Evolutionary conservation across 2,113 vertebrate genomes (phyloP).

Genomic region (Pachypanchax playfairii): DNA sequence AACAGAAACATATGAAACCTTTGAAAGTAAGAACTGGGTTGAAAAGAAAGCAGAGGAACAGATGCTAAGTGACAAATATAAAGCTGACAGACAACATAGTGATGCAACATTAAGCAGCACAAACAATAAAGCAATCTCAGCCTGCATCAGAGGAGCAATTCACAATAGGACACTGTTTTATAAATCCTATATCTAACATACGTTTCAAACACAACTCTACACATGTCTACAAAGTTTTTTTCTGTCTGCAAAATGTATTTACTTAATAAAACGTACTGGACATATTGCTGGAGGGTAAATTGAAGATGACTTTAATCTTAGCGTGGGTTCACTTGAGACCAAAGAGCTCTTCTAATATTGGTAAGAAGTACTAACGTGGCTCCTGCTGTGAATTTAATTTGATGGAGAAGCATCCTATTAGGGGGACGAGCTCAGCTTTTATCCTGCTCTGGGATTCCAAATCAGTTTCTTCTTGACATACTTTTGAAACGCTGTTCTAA

Average conservation of each 20-base stretch:
- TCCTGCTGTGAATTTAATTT: conserved; percentile 65
- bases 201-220: neutral
- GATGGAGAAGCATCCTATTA: conserved; percentile 50
- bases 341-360: conserved; percentile 13
- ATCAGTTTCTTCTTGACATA: conserved; percentile 55
- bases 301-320: conserved; percentile 35
- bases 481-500: conserved; percentile 26
- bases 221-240: conserved; percentile 18
- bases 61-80: neutral
- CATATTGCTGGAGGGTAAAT: conserved; percentile 23
- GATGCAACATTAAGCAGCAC: conserved; percentile 36
- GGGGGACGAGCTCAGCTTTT: conserved; percentile 31
- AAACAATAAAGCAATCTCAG: conserved; percentile 48
- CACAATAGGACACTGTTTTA: neutral
- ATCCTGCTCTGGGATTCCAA: conserved; percentile 38
- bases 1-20: neutral
- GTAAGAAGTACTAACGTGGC: conserved; percentile 33
- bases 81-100: conserved; percentile 17
- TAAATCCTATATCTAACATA: neutral
- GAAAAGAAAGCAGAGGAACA: conserved; percentile 26
- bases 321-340: conserved; percentile 46
- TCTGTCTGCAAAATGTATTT: neutral
- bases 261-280: conserved; percentile 17
- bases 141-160: conserved; percentile 26
- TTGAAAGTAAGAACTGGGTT: neutral